Evolutionary conservation across 2,797 vertebrate genomes (phyloP).

Genomic region (Catharus ustulatus): DNA sequence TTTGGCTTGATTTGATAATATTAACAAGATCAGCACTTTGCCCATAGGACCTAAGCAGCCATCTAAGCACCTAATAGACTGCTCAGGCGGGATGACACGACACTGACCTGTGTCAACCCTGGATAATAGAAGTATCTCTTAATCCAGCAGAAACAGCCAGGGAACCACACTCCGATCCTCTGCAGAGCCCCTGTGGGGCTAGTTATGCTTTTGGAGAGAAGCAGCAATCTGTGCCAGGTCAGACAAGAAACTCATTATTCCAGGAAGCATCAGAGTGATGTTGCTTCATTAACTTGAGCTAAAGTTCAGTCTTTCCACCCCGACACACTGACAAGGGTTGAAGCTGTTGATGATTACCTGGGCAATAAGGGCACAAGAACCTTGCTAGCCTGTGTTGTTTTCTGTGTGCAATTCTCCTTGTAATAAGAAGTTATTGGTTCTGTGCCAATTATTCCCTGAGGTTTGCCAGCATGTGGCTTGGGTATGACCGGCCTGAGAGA

Average conservation of each 20-base stretch:
- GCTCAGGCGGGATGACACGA: background rate
- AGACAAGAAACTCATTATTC: background rate
- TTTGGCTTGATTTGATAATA: background rate
- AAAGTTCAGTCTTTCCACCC: constrained; percentile 29
- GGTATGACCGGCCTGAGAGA: background rate
- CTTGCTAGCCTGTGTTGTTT: background rate
- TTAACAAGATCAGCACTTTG: constrained; percentile 10
- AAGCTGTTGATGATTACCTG: constrained; percentile 25
- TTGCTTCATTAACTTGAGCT: background rate
- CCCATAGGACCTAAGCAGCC: background rate
- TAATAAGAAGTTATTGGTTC: background rate
- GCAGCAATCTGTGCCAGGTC: background rate
- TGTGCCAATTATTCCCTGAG: background rate
- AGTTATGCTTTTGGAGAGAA: background rate
- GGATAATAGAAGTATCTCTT: background rate
- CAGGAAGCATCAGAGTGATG: background rate
- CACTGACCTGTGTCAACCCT: background rate
- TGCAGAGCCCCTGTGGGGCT: background rate
- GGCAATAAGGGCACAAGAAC: background rate
- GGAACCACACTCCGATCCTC: background rate
- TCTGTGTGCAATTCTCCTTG: background rate
- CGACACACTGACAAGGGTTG: background rate
- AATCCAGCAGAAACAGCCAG: background rate
- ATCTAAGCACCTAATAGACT: background rate
- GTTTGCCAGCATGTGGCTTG: background rate